A percentile compares a stretch with the other conserved stretches of the same genome.
Evolutionary conservation across 2,888 invertebrate species (phyloP).

Genomic region (Idaea biselata): DNA sequence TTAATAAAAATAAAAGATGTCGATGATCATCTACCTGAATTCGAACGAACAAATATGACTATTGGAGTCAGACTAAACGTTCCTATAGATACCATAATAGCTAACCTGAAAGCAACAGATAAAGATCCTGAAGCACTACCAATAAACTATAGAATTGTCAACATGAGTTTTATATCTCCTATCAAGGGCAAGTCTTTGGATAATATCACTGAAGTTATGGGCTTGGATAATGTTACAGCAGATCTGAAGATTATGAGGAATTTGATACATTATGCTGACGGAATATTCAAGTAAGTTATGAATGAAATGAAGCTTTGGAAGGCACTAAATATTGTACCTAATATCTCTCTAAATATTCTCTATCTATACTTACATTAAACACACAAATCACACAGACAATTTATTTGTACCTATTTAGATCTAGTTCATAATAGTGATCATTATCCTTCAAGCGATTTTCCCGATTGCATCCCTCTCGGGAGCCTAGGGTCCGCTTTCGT

Average conservation of each 20-base stretch:
- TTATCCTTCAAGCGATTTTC: no score
- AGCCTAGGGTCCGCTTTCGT: no score
- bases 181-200: conserved; percentile 64
- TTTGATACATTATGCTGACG: conserved; percentile 83
- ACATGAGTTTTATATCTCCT: conserved; percentile 79
- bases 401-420: no score
- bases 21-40: conserved; percentile 87
- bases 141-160: conserved; percentile 82
- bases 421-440: no score
- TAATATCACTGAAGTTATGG: conserved; percentile 79
- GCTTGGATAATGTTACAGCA: conserved; percentile 84
- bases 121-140: conserved; percentile 84
- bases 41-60: conserved; percentile 82
- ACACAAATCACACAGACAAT: no score
- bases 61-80: conserved; percentile 88
- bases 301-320: no score
- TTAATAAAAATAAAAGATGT: conserved; percentile 84
- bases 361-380: no score
- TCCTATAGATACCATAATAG: conserved; percentile 85
- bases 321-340: no score
- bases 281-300: conserved; percentile 79
- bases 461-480: no score
- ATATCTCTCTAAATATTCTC: no score
- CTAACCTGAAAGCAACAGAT: conserved; percentile 84
- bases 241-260: conserved; percentile 85